Conservation (phyloP, 2,888 invertebrate species). For the Hirtodrosophila trivittata region DNA sequence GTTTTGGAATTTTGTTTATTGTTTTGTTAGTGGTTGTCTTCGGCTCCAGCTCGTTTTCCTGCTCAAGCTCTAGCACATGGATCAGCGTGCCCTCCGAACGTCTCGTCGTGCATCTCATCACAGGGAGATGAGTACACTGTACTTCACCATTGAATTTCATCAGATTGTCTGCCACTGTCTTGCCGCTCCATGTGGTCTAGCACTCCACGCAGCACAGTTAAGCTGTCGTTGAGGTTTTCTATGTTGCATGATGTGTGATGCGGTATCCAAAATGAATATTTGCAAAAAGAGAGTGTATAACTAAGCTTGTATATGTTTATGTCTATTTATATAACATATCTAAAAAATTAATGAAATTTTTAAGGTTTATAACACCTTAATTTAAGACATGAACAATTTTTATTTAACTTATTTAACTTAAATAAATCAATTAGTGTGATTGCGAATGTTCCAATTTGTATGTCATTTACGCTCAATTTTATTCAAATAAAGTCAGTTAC, state of each 20-base stretch:
- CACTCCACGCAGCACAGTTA: constrained; percentile 28
- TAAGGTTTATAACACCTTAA: too few species aligned
- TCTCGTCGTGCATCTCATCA: constrained; percentile 22
- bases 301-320: too few species aligned
- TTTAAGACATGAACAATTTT: too few species aligned
- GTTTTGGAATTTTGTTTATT: constrained; percentile 50
- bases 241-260: constrained; percentile 21
- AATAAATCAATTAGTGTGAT: too few species aligned
- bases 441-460: too few species aligned
- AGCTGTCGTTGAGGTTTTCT: constrained; percentile 31
- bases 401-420: too few species aligned
- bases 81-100: constrained; percentile 6
- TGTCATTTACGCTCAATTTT: too few species aligned
- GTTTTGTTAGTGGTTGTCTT: constrained; percentile 49
- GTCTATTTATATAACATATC: background rate
- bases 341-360: too few species aligned
- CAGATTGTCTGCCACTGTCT: background rate
- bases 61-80: constrained; percentile 8
- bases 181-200: constrained; percentile 56
- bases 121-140: constrained; percentile 6
- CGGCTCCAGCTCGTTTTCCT: constrained; percentile 13
- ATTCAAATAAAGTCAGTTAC: too few species aligned
- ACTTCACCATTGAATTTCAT: background rate
- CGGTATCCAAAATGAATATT: constrained; percentile 3
- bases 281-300: too few species aligned